phyloP scores from a whole-genome alignment of 2,797 vertebrate species.

The Acipenser oxyrinchus region DNA sequence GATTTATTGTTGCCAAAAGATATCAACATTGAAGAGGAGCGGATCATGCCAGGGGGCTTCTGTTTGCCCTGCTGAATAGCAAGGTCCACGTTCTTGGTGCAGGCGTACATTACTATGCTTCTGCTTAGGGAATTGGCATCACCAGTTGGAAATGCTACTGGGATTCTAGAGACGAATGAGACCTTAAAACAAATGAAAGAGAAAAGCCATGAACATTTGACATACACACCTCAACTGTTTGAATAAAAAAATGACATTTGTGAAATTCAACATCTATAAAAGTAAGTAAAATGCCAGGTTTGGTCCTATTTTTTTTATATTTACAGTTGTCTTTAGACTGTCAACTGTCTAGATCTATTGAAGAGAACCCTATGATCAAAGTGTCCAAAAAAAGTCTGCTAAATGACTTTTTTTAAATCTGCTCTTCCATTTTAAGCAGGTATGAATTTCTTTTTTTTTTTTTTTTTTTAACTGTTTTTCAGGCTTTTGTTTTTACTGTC shows the following conservation, averaged over 20 bases:
- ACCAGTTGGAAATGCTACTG: constrained; percentile 89
- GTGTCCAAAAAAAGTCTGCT: too few relatives aligned
- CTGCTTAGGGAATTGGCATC: constrained; percentile 94
- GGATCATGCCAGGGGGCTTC: constrained; percentile 68
- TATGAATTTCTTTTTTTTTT: too few relatives aligned
- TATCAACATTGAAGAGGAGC: constrained; percentile 78
- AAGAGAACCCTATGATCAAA: too few relatives aligned
- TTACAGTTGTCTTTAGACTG: too few relatives aligned
- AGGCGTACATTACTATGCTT: constrained; percentile 95
- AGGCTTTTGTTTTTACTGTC: too few relatives aligned
- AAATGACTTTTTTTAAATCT: too few relatives aligned
- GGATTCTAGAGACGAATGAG: constrained; percentile 95
- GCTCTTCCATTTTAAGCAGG: too few relatives aligned
- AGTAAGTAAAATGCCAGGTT: neutral
- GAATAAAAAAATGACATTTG: neutral
- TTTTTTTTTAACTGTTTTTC: too few relatives aligned
- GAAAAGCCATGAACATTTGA: too few relatives aligned
- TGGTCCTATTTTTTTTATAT: too few relatives aligned
- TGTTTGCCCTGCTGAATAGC: constrained; percentile 90
- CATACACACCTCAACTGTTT: too few relatives aligned
- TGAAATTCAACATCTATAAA: neutral
- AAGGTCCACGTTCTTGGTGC: constrained; percentile 91
- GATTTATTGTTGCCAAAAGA: constrained; percentile 82
- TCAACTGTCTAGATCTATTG: too few relatives aligned
- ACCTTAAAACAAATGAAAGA: constrained; percentile 57